Base-by-base conservation (phyloP, 2,113 vertebrate species). In the Nibea albiflora region DNA sequence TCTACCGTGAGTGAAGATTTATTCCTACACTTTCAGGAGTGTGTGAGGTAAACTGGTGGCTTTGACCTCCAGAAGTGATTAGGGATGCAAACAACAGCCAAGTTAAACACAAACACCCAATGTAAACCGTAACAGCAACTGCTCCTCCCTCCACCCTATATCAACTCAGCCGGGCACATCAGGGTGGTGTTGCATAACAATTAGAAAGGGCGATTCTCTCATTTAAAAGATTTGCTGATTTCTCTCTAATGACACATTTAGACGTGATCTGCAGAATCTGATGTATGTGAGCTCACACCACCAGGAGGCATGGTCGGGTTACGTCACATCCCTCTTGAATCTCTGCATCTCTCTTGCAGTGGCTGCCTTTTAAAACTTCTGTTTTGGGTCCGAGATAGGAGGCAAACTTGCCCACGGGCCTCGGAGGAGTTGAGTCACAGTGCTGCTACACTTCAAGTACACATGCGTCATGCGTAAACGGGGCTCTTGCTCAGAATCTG, bases 1-100 rank as follows among this genome's bases (percentile, higher is more conserved):
- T 99, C 94, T 99, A 98, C 95, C 97, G 98, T 99, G 96, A 99
- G 98, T 99, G 93, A 56, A 87, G 62, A 49, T 75, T 87, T 85
- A 54, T 73, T 84, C 74, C 24, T 66, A 31, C 58, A 19, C 14
- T 63, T 47, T 77, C 24, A 64, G 26, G 62, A 17, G 49, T 39
- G 11, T 39, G 35, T 52, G 19, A 76, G 14, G 35, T 57, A 22
- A 76, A 56, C 4, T 7, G 9, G 28, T 60, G 49, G 11, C 26
- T 57, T 71, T 50, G 19, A 57, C 67, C 26, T 78, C 54, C 47
- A 76, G 14, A 35, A 47, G 57, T 35, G 35, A 61, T 26, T 17
- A 65, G 6, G 35, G 60, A 31, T 64, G 28, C 22, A 61, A 69
- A 58, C 46, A 78, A 42, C 42, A 63, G 7, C 11, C 22, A 76